A percentile compares a stretch with the other conserved stretches of the same genome.
Evolutionary conservation across 2,888 invertebrate genomes (phyloP).

Genomic region (Ceraclea dissimilis): DNA sequence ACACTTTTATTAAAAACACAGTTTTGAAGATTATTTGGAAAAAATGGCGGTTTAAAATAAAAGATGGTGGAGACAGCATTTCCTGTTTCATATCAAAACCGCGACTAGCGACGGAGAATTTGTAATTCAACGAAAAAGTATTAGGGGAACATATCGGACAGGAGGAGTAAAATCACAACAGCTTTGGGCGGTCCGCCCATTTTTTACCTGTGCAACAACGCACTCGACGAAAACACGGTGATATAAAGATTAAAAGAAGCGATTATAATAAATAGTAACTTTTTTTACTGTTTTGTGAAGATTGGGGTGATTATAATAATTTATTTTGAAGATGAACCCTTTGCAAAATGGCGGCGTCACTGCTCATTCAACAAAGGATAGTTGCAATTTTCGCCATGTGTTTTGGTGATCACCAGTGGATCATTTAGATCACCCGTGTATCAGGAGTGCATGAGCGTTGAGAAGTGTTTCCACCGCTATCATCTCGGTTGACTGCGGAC

Average conservation of each 20-base stretch:
- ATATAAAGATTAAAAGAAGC: no score
- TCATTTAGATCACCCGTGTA: not conserved
- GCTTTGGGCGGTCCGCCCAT: no score
- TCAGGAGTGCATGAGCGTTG: not conserved
- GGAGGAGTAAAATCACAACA: not conserved
- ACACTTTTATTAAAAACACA: no score
- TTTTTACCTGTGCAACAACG: no score
- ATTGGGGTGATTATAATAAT: not conserved
- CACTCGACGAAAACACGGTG: no score
- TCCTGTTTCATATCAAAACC: not conserved
- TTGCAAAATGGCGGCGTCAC: not conserved
- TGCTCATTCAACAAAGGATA: no score
- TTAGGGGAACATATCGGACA: not conserved
- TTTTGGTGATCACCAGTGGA: constrained; percentile 1
- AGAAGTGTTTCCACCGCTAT: not conserved
- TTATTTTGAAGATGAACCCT: no score
- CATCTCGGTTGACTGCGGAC: no score
- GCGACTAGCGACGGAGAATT: not conserved
- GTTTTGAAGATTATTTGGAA: no score
- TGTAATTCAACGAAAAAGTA: not conserved
- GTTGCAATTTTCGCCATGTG: not conserved
- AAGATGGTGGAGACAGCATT: no score
- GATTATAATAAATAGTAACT: not conserved
- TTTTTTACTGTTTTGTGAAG: not conserved
- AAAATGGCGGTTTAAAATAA: no score